Base-by-base conservation (phyloP, 2,113 vertebrate species). In the Ifrita kowaldi region DNA sequence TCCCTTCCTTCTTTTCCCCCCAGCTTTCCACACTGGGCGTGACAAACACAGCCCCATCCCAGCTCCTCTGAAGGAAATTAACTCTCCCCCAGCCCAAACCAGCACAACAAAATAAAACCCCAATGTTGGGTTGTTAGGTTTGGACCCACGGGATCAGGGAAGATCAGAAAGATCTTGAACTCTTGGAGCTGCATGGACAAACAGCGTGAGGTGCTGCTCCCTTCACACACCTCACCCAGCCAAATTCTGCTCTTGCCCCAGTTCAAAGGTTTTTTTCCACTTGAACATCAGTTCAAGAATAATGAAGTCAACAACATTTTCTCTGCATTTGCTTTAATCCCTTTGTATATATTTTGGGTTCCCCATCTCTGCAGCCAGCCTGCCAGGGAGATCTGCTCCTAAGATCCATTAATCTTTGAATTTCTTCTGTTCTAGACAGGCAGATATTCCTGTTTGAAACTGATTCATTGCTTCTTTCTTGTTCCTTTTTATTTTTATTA, bases 131-230 rank as follows among this genome's bases (percentile, higher is more conserved):
- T 13, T 68, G 11, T 21, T 56, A 12, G 26, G 20, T 83, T 73
- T 46, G n/a, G 23, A 57, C 35, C 23, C 1, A 1, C 0, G 0
- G 27, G 9, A 49, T 20, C 8, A 11, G 24, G 32, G 56, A 82
- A 75, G 16, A 47, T 27, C 18, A 68, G 33, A 71, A 89, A 84
- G 16, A 24, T n/a, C 37, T 69, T 0, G 0, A 28, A 9, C 15
- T 84, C 6, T 17, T 71, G 13, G 52, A 88, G 24, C 5, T 78
- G 35, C 8, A 11, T 44, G 52, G 15, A 39, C 9, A 23, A 21
- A 33, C 7, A 42, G 8, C 5, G 11, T 13, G 53, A 87, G 44
- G 32, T 73, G 52, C 41, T 79, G 30, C 22, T 63, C 23, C n/a
- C 44, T 71, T 57, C 71, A 30, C n/a, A 8, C 5, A 14, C 7